Base-by-base conservation (phyloP, 1,140 invertebrate species). In the Diachasmimorpha longicaudata region DNA sequence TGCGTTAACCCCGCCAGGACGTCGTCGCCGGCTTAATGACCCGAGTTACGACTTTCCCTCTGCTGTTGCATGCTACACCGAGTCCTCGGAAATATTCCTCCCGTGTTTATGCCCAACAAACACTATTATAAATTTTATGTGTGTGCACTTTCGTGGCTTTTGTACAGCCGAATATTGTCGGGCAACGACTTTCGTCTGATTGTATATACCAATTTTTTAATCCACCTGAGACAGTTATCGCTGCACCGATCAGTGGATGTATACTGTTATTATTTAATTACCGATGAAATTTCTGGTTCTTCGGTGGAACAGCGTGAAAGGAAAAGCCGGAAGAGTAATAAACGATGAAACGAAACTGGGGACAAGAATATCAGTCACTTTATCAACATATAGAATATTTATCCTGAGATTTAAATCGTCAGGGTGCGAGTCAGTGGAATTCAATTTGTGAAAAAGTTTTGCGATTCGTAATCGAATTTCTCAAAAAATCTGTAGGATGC, bases 11-110 rank as follows among this genome's bases (percentile, higher is more conserved):
- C 70, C 74, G 66, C 70, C 76, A 79, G 69, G 39, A 72, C 74
- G 71, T 79, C n/a, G 70, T 72, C 48, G 70, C 71, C 74, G 31
- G 70, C 77, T 81, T 68, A 68, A 68, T 68, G 66, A 68, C 66
- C 66, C 36, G 66, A 39, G 66, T 68, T 68, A 68, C 31, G 31
- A 68, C 66, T 68, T 68, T 68, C 66, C 66, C 36, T 68, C 4
- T 39, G 66, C n/a, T 68, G 31, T 39, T 68, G 66, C 66, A 68
- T 68, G 66, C 48, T 16, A 71, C 21, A 13, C 69, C 42, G 39
- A 21, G 42, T 71, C 39, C 39, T 71, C 36, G 39, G 39, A 4
- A 44, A 48, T 44, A 39, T 71, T 71, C 44, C 69, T 42, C 42
- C 39, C 16, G 31, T 68, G 31, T 39, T 68, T 63, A 63, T 63